These are phyloP conservation scores for Coluber constrictor DNA, from an alignment of 2,797 vertebrate genomes.

Conservation along the genomic window DNA sequence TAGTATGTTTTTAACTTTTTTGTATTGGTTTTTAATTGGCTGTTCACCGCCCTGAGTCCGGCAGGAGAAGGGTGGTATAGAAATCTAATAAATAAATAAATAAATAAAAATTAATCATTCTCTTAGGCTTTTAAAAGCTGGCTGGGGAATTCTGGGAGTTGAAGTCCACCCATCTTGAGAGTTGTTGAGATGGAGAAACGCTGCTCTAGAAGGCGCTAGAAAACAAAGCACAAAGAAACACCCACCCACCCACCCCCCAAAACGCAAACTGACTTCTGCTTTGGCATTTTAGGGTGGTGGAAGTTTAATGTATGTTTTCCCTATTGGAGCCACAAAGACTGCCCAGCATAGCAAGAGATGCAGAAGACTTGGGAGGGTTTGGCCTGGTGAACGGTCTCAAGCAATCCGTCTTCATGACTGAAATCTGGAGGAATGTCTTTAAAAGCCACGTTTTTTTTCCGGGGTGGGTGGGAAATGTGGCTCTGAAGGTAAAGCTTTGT, in stretches of 20 bases:
- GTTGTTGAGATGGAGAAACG: neutral
- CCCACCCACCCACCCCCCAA: neutral
- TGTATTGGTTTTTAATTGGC: too few relatives aligned
- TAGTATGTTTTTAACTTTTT: too few relatives aligned
- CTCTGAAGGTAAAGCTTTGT: neutral
- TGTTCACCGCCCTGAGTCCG: too few relatives aligned
- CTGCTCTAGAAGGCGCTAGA: constrained; percentile 61
- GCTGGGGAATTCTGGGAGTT: neutral
- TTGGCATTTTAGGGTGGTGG: constrained; percentile 18
- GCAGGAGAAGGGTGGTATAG: too few relatives aligned
- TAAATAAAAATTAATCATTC: too few relatives aligned
- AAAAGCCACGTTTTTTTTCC: constrained; percentile 16
- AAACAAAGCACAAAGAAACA: constrained; percentile 10
- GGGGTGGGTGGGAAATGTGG: neutral
- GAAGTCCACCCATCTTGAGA: too few relatives aligned
- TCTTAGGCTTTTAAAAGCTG: too few relatives aligned
- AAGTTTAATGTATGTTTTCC: neutral
- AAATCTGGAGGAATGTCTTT: constrained; percentile 29
- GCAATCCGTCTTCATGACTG: constrained; percentile 45
- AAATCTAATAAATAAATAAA: too few relatives aligned
- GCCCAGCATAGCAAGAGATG: neutral
- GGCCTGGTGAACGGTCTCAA: constrained; percentile 38
- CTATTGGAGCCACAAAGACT: neutral
- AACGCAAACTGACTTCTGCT: neutral
- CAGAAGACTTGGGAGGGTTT: constrained; percentile 11